Conservation (phyloP, 64 coral and sea anemone genomes). For the Pocillopora damicornis region DNA sequence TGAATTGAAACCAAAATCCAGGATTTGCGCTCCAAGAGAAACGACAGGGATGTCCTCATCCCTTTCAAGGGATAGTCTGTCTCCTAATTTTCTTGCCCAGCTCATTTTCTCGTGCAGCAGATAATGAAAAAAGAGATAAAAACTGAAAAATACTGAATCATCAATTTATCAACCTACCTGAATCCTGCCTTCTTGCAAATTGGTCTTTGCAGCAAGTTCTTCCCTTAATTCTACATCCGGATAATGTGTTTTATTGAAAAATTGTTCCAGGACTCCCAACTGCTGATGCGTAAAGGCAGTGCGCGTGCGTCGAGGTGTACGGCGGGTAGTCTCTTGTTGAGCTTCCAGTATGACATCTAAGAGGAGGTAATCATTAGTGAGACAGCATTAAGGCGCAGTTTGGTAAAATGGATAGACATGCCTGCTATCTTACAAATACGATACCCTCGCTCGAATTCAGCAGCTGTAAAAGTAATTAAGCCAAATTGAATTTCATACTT, state of each 20-base stretch:
- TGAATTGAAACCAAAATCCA: too few relatives aligned
- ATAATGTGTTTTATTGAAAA: constrained; percentile 62
- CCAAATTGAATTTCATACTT: not conserved
- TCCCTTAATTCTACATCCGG: constrained; percentile 66
- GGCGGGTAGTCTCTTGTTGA: constrained; percentile 48
- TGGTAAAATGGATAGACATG: not conserved
- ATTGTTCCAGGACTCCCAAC: constrained; percentile 47
- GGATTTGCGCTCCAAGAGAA: too few relatives aligned
- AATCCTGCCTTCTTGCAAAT: constrained; percentile 55
- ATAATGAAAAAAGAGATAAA: not conserved
- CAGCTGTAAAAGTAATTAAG: not conserved
- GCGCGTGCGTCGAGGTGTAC: constrained; percentile 38
- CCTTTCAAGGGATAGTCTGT: too few relatives aligned
- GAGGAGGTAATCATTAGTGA: not conserved
- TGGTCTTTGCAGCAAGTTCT: constrained; percentile 60
- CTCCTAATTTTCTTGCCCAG: too few relatives aligned
- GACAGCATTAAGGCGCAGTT: not conserved
- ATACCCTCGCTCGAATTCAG: not conserved
- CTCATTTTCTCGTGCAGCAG: not conserved
- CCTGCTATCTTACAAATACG: not conserved
- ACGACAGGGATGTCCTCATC: too few relatives aligned
- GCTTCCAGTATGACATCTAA: constrained; percentile 63
- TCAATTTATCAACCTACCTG: constrained; percentile 23
- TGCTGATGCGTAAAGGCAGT: constrained; percentile 71
- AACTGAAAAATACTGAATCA: not conserved